Conservation (phyloP, 2,888 invertebrate species). For the Ditula angustiorana region DNA sequence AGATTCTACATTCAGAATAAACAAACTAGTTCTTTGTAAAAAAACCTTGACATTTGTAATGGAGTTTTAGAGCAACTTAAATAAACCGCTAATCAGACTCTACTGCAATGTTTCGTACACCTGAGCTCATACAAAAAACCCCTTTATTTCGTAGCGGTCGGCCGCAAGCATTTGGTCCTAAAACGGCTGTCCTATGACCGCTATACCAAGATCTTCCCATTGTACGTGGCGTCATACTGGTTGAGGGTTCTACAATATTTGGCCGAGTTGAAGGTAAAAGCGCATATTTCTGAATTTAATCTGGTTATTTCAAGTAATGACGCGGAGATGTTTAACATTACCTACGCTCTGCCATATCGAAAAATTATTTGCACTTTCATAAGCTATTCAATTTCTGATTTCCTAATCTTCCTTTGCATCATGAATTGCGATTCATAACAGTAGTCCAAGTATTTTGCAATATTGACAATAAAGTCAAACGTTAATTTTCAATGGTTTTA, state of each 20-base stretch:
- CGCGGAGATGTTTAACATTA: not conserved
- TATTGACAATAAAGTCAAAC: no score
- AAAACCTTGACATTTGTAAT: not conserved
- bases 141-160: conserved; percentile 2
- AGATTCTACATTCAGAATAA: no score
- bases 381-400: no score
- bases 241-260: not conserved
- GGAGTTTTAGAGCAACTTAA: not conserved
- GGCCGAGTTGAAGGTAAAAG: not conserved
- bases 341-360: not conserved
- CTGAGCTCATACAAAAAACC: conserved; percentile 11
- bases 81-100: not conserved
- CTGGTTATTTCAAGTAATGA: not conserved
- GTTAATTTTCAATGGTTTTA: no score
- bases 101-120: not conserved
- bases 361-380: no score
- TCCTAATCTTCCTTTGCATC: no score
- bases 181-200: not conserved
- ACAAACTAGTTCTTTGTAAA: no score
- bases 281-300: conserved; percentile 8
- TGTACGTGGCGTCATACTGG: not conserved
- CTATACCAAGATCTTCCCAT: not conserved
- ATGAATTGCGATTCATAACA: no score
- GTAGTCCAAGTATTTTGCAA: no score
- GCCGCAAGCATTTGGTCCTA: not conserved